Evolutionary conservation across 2,113 vertebrate species (phyloP).

Genomic region (Paramisgurnus dabryanus): DNA sequence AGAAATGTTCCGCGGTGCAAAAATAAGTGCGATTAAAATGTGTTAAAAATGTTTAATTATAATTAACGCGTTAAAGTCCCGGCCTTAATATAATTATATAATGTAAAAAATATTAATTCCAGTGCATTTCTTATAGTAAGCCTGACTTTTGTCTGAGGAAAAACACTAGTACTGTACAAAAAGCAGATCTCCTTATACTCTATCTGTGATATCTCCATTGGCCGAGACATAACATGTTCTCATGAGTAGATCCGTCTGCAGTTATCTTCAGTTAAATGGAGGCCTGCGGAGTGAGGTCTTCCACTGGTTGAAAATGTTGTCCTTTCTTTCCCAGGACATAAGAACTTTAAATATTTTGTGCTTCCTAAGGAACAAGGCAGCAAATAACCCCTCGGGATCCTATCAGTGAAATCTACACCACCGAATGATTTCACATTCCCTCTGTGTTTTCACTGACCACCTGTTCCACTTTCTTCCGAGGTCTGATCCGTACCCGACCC

Average conservation of each 20-base stretch:
- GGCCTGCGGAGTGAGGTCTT: constrained; percentile 58
- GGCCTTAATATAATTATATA: too few relatives aligned
- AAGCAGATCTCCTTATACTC: neutral
- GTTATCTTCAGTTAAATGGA: constrained; percentile 16
- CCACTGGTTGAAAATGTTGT: constrained; percentile 52
- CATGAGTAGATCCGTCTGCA: neutral
- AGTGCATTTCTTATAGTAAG: neutral
- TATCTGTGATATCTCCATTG: neutral
- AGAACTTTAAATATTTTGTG: constrained; percentile 70
- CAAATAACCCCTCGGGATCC: constrained; percentile 69
- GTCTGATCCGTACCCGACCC: constrained; percentile 27
- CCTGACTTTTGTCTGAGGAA: neutral
- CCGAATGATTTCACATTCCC: constrained; percentile 66
- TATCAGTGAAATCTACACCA: constrained; percentile 76
- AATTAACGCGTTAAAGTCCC: too few relatives aligned
- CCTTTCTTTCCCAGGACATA: constrained; percentile 56
- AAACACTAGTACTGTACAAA: neutral
- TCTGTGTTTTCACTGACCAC: constrained; percentile 69
- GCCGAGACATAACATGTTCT: neutral
- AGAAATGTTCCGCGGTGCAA: too few relatives aligned
- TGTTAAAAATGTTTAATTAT: too few relatives aligned
- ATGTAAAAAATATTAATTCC: neutral
- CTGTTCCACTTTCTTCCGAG: constrained; percentile 67
- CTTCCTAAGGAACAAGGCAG: constrained; percentile 67
- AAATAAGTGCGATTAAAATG: too few relatives aligned